Evolutionary conservation across 2,888 invertebrate genomes (phyloP), one percentile per base, ranked within the genome.

Genomic region (Flabesymbios commensalis): DNA sequence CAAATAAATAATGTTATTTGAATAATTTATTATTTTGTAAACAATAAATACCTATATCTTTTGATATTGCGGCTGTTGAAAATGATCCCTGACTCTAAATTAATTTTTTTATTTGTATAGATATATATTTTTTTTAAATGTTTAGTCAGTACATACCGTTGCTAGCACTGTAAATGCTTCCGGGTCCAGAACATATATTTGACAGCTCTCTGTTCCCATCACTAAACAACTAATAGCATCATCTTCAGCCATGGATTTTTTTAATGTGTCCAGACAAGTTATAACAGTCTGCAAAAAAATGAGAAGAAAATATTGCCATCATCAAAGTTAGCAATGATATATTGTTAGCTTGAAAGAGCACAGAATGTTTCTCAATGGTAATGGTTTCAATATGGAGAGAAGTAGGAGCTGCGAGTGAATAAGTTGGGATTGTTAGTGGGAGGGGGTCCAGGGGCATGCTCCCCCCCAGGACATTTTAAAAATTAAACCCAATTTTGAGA

Each of bases 201-300:
- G 89, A 28, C 91, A 91, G 72, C 88, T 89, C 82, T 99, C 98
- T 0, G 94, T 93, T 0, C 92, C 95, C 24, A 96, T 78, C 0
- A 97, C 88, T 29, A 97, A 85, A 78, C 93, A 92, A 73, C 92
- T 89, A 1, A 92, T 88, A 0, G 90, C 88, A 76, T 88, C 88
- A 57, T 87, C 87, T 57, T 92, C 91, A 48, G 88, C 86, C 3
- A 90, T 88, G 52, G 87, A 88, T 78, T 91, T 89, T 76, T 89
- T 90, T 74, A 95, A 75, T 0, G 89, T 89, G 24, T 88, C 85
- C 72, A 94, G 86, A 73, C 92, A 91, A 0, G 92, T 90, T 36
- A 94, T 89, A 43, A 89, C 89, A 2, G 89, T 88, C 78, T 87
- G 72, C 2, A 65, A 69, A 24, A 39, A 2, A 42, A 55, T 1